Percentiles rank a stretch among this genome's conserved stretches.
Conservation (phyloP, 2,797 vertebrate genomes). For the Tapera naevia region DNA sequence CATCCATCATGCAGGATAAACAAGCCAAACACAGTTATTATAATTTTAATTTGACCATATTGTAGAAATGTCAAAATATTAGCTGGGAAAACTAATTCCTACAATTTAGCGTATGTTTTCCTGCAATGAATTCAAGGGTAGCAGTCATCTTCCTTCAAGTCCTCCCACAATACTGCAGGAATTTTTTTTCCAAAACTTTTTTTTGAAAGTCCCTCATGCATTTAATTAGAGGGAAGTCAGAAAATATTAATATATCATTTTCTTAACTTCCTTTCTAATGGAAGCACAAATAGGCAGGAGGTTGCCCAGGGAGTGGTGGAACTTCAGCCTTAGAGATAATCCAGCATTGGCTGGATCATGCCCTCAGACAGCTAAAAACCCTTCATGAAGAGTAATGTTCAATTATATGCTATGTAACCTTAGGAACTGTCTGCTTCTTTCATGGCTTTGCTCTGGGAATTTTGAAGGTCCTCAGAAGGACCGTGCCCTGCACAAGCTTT, state of each 20-base stretch:
- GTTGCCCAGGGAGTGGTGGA: not conserved
- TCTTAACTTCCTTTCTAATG: not conserved
- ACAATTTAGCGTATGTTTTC: not conserved
- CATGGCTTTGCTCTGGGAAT: not conserved
- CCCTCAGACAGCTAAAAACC: not conserved
- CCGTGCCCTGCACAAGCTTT: not conserved
- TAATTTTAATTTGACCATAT: constrained; percentile 3
- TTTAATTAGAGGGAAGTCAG: not conserved
- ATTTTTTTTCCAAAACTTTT: not conserved
- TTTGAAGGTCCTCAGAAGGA: not conserved
- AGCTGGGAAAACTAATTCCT: constrained; percentile 33
- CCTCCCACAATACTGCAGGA: constrained; percentile 31
- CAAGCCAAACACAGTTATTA: constrained; percentile 2
- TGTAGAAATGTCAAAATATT: constrained; percentile 62
- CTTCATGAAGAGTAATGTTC: fast-evolving
- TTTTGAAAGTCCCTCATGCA: not conserved
- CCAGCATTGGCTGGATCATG: not conserved
- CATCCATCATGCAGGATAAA: not conserved
- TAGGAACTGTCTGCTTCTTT: not conserved
- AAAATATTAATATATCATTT: not conserved
- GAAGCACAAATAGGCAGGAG: not conserved
- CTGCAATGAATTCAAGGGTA: constrained; percentile 35
- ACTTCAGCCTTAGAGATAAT: not conserved
- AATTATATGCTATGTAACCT: not conserved
- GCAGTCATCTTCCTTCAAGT: constrained; percentile 32